Percentiles rank a stretch among this genome's conserved stretches.
phyloP scores from a whole-genome alignment of 2,888 invertebrate species.

The Perizoma flavofasciatum region DNA sequence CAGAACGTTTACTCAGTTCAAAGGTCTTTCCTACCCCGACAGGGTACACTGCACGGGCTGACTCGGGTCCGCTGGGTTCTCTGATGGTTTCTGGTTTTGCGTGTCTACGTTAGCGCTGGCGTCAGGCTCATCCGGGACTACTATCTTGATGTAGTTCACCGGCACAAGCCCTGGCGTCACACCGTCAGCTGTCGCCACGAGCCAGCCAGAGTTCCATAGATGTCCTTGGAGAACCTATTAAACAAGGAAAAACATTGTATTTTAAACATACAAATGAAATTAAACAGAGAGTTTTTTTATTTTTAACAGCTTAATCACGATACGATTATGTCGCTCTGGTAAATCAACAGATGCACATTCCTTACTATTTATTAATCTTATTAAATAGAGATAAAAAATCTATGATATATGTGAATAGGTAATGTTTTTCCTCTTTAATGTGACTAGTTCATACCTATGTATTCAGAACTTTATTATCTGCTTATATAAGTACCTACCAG shows the following conservation, averaged over 20 bases:
- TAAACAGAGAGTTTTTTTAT: too few relatives aligned
- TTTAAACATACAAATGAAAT: background rate
- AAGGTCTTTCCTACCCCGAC: background rate
- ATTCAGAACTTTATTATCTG: too few relatives aligned
- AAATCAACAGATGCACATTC: too few relatives aligned
- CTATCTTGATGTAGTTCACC: slow-evolving; percentile 82
- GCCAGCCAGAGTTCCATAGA: slow-evolving; percentile 88
- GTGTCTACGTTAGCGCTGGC: background rate
- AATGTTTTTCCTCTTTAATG: too few relatives aligned
- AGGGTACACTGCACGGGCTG: background rate
- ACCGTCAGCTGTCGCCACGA: slow-evolving; percentile 84
- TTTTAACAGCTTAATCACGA: too few relatives aligned
- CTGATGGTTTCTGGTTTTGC: background rate
- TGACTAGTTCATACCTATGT: too few relatives aligned
- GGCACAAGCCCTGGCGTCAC: slow-evolving; percentile 86
- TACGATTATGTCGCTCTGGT: too few relatives aligned
- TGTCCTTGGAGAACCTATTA: slow-evolving; percentile 91
- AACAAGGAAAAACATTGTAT: slow-evolving; percentile 80
- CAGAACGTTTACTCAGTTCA: too few relatives aligned
- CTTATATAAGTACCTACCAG: too few relatives aligned
- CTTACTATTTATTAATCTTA: too few relatives aligned
- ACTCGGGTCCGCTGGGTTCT: background rate
- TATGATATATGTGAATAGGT: too few relatives aligned
- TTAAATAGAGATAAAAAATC: too few relatives aligned
- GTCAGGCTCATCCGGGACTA: slow-evolving; percentile 42